Conservation (phyloP, 2,113 vertebrate species). For the Sapayoa aenigma region DNA sequence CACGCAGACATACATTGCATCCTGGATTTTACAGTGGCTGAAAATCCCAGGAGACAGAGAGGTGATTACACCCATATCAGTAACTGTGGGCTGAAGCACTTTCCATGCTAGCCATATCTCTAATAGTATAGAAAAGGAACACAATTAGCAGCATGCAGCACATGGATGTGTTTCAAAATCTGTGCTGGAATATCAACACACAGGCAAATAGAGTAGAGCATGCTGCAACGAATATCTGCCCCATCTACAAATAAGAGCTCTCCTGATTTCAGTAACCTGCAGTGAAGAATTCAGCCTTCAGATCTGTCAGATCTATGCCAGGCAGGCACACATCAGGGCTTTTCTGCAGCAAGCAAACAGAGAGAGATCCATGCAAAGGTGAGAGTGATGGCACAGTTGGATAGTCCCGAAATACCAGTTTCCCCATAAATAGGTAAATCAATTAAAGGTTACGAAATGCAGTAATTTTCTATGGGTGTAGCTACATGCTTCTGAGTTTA, state of each 20-base stretch:
- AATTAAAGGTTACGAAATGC: constrained; percentile 62
- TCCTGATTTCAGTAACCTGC: background rate
- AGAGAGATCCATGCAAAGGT: background rate
- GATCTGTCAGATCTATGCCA: background rate
- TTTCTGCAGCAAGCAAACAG: background rate
- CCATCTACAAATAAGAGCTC: constrained; percentile 21
- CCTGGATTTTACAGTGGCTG: background rate
- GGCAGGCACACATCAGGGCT: background rate
- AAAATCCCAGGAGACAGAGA: background rate
- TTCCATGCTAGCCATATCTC: background rate
- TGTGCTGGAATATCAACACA: constrained; percentile 33
- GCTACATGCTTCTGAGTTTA: constrained; percentile 59
- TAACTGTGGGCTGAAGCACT: background rate
- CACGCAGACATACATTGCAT: background rate
- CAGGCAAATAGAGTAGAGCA: constrained; percentile 38
- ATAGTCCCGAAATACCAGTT: constrained; percentile 58
- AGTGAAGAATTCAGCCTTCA: background rate
- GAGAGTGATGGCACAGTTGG: constrained; percentile 16
- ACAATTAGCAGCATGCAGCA: background rate
- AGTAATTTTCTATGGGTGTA: constrained; percentile 63
- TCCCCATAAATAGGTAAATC: constrained; percentile 56
- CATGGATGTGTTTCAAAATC: background rate
- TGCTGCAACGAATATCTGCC: constrained; percentile 10
- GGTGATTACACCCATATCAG: background rate
- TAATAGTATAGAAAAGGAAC: background rate